phyloP scores from a whole-genome alignment of 92 coral and sea anemone genomes.

The Epizoanthus illoricatus region DNA sequence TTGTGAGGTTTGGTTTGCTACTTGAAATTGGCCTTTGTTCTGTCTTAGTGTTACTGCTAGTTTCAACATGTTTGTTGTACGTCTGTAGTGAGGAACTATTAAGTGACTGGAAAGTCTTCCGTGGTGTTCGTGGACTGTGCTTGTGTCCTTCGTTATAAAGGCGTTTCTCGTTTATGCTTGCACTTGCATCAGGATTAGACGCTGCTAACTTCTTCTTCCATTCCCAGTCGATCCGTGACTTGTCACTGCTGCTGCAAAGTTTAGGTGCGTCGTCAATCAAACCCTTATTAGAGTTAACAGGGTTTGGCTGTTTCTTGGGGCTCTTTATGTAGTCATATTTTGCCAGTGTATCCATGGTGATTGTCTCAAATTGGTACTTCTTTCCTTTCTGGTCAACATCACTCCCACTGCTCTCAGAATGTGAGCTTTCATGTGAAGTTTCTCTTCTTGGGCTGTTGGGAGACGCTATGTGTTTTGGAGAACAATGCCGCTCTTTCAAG shows the following conservation, averaged over 20 bases:
- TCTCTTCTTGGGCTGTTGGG: slow-evolving; percentile 26
- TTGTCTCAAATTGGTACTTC: slow-evolving; percentile 84
- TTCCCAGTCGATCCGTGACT: slow-evolving; percentile 22
- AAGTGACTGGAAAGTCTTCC: background rate
- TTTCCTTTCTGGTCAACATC: slow-evolving; percentile 23
- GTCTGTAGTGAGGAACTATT: background rate
- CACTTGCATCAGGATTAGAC: background rate
- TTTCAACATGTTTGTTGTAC: slow-evolving; percentile 14
- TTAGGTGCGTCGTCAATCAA: background rate
- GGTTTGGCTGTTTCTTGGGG: slow-evolving; percentile 60
- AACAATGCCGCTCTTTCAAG: slow-evolving; percentile 4
- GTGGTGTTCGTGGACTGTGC: slow-evolving; percentile 13
- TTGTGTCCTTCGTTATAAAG: background rate
- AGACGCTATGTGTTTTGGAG: slow-evolving; percentile 3
- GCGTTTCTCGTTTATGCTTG: background rate
- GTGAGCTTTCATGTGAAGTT: background rate
- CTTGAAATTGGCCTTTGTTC: background rate
- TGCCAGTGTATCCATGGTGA: slow-evolving; percentile 85
- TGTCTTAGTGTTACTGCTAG: background rate
- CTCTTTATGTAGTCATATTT: slow-evolving; percentile 88
- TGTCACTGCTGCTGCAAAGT: slow-evolving; percentile 2
- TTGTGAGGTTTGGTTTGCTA: slow-evolving; percentile 26
- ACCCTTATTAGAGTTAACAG: background rate
- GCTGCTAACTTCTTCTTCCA: slow-evolving; percentile 24
- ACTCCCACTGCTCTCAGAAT: slow-evolving; percentile 12